These are phyloP conservation scores for Gortyna flavago DNA, from an alignment of 2,888 invertebrate species.

Conservation along the genomic window DNA sequence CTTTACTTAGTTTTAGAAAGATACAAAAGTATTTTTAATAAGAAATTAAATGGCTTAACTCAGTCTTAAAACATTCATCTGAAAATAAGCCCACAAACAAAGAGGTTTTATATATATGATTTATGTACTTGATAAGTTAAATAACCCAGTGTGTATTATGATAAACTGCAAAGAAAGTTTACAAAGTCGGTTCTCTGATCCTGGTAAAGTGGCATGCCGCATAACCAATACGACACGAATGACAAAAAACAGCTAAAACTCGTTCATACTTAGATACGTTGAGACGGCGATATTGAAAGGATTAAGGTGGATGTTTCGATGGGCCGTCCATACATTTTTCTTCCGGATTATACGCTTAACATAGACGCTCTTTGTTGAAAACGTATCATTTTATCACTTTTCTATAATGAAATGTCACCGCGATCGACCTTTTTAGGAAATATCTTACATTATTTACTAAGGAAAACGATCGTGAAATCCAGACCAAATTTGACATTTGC, in stretches of 20 bases:
- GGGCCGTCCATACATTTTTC: too few species aligned
- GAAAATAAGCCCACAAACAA: not conserved
- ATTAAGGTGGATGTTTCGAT: too few species aligned
- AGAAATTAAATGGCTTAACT: not conserved
- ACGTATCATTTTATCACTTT: too few species aligned
- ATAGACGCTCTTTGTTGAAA: too few species aligned
- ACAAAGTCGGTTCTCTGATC: conserved; percentile 55
- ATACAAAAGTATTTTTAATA: not conserved
- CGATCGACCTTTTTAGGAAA: too few species aligned
- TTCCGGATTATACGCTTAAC: too few species aligned
- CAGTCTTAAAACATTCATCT: not conserved
- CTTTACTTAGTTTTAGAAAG: not conserved
- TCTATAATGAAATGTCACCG: too few species aligned
- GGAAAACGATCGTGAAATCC: too few species aligned
- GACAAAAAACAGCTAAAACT: conserved; percentile 73
- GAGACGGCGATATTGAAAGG: conserved; percentile 83
- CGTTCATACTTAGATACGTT: conserved; percentile 72
- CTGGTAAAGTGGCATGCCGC: conserved; percentile 52
- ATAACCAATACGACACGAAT: conserved; percentile 73
- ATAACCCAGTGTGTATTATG: not conserved
- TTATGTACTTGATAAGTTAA: not conserved
- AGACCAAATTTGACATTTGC: too few species aligned
- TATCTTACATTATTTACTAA: too few species aligned
- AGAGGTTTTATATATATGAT: not conserved
- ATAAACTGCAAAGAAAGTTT: conserved; percentile 33